phyloP scores from a whole-genome alignment of 2,797 vertebrate genomes.

The Florisuga fusca region DNA sequence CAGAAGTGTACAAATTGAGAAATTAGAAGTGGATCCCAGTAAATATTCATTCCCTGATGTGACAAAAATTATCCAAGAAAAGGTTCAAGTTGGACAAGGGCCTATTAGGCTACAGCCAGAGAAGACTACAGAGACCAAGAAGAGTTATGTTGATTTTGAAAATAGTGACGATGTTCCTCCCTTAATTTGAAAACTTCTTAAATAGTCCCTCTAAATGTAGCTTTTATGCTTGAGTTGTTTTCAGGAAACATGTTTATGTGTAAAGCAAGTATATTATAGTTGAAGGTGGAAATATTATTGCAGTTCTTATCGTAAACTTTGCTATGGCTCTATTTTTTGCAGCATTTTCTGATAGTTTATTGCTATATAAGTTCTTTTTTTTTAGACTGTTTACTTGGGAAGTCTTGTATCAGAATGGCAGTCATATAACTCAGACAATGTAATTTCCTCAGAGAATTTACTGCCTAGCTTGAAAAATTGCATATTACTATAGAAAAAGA shows the following conservation, averaged over 20 bases:
- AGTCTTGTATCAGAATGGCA: not conserved
- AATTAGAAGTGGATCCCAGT: conserved; percentile 87
- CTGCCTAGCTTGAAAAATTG: not conserved
- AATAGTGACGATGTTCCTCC: conserved; percentile 89
- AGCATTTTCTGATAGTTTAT: not conserved
- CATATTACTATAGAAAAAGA: not conserved
- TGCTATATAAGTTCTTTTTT: no score
- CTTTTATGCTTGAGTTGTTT: not conserved
- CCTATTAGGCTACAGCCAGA: conserved; percentile 61
- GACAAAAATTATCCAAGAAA: conserved; percentile 82
- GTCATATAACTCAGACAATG: not conserved
- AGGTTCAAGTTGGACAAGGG: conserved; percentile 31
- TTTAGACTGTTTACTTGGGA: not conserved
- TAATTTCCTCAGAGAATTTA: not conserved
- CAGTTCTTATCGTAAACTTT: not conserved
- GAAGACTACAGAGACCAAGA: not conserved
- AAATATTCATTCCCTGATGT: conserved; percentile 80
- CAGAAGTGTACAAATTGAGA: conserved; percentile 69
- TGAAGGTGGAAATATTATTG: not conserved
- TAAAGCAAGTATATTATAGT: not conserved
- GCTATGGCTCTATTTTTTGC: not conserved
- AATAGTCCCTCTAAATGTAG: not conserved
- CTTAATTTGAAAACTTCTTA: conserved; percentile 79
- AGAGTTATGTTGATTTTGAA: conserved; percentile 71
- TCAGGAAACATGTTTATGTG: not conserved